Evolutionary conservation across 2,113 vertebrate genomes (phyloP).

Genomic region (Stegostoma tigrinum): DNA sequence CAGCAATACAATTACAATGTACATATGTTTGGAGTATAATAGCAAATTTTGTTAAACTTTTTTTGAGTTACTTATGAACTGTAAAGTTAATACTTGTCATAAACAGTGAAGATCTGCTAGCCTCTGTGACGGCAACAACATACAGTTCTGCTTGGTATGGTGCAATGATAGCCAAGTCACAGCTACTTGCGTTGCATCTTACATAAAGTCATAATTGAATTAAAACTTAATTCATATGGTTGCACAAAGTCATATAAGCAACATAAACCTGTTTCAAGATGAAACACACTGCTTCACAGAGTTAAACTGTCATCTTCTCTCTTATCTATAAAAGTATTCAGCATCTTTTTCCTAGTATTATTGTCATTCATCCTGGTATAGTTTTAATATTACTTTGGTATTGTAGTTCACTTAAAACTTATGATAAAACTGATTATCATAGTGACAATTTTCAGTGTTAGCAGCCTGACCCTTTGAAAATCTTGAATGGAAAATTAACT

Average conservation of each 20-base stretch:
- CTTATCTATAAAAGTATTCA: background rate
- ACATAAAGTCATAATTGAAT: background rate
- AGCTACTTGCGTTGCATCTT: background rate
- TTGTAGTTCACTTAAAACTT: background rate
- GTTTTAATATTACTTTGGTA: background rate
- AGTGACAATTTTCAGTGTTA: background rate
- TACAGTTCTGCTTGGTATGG: background rate
- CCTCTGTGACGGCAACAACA: background rate
- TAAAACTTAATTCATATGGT: background rate
- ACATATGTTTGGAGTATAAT: background rate
- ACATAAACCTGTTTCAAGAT: background rate
- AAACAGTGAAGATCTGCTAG: background rate
- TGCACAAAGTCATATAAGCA: background rate
- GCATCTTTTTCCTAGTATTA: background rate
- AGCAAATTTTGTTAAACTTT: background rate
- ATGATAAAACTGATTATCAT: background rate
- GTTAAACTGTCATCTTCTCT: background rate
- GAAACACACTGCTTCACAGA: background rate
- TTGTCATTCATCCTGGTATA: background rate
- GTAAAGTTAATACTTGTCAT: background rate
- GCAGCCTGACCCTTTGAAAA: background rate
- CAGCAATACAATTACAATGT: background rate
- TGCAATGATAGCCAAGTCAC: background rate
- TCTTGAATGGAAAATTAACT: background rate
- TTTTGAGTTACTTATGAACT: background rate